Percentiles rank a stretch among this genome's conserved stretches.
Evolutionary conservation across 2,113 vertebrate genomes (phyloP).

Genomic region (Herpetotheres cachinnans): DNA sequence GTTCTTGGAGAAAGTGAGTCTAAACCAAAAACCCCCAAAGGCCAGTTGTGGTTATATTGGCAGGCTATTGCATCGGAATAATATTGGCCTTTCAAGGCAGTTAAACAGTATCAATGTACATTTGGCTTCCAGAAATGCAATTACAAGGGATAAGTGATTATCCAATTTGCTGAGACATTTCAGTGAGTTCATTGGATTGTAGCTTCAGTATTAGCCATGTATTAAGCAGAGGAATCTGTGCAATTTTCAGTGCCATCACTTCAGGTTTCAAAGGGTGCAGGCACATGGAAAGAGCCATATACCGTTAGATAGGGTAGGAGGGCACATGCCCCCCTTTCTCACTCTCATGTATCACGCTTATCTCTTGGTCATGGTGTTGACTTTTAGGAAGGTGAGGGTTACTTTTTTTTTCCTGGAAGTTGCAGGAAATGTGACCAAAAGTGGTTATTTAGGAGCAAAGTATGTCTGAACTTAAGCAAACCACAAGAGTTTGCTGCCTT

Average conservation of each 20-base stretch:
- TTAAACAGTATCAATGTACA: conserved; percentile 6
- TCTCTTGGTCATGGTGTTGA: background rate
- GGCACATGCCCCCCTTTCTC: background rate
- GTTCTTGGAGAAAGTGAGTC: background rate
- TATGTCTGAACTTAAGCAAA: background rate
- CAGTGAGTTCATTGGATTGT: background rate
- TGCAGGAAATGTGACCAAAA: background rate
- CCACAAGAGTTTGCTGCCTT: background rate
- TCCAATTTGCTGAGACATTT: conserved; percentile 36
- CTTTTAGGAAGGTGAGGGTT: background rate
- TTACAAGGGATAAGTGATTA: conserved; percentile 47
- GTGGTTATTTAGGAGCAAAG: background rate
- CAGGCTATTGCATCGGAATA: background rate
- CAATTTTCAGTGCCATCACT: background rate
- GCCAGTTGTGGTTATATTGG: background rate
- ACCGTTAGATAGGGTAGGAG: background rate
- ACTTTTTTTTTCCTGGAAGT: background rate
- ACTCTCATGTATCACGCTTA: background rate
- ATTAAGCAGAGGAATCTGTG: conserved; percentile 11
- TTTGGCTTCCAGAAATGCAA: conserved; percentile 34
- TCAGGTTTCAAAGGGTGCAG: background rate
- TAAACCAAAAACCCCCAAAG: background rate
- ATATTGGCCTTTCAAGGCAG: conserved; percentile 22
- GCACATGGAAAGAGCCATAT: background rate
- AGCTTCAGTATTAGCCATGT: background rate